Conservation (phyloP, 2,113 vertebrate genomes). For the Tachuris rubrigastra region DNA sequence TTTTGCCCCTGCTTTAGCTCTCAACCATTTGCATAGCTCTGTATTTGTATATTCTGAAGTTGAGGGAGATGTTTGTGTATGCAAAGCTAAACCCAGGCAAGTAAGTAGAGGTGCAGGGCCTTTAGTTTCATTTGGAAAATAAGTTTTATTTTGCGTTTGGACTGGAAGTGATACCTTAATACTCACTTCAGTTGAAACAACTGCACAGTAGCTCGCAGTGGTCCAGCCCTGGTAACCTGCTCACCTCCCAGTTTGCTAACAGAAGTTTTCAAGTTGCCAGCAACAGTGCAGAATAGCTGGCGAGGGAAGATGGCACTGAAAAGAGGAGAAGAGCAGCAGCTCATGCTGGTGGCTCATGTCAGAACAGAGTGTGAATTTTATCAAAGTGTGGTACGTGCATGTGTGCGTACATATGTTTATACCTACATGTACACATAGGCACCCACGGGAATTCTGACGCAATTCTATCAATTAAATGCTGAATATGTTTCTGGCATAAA, state of each 20-base stretch:
- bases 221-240: background rate
- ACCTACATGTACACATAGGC: background rate
- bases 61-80: background rate
- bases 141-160: background rate
- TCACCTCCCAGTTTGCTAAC: background rate
- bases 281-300: background rate
- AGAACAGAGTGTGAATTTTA: background rate
- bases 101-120: background rate
- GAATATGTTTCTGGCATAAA: background rate
- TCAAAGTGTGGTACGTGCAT: background rate
- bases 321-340: background rate
- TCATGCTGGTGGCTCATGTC: background rate
- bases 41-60: background rate
- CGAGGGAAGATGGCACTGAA: background rate
- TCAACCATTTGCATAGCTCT: background rate
- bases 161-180: background rate
- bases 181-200: background rate
- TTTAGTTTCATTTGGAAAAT: background rate
- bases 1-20: background rate
- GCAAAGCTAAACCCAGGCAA: background rate
- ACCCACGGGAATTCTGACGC: fast-evolving
- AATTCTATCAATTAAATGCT: background rate
- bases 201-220: background rate
- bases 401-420: background rate
- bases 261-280: background rate